Percentiles rank a stretch among this genome's conserved stretches.
These are phyloP conservation scores for Zalophus californianus DNA, from an alignment of 2,797 vertebrate genomes.

Conservation along the genomic window DNA sequence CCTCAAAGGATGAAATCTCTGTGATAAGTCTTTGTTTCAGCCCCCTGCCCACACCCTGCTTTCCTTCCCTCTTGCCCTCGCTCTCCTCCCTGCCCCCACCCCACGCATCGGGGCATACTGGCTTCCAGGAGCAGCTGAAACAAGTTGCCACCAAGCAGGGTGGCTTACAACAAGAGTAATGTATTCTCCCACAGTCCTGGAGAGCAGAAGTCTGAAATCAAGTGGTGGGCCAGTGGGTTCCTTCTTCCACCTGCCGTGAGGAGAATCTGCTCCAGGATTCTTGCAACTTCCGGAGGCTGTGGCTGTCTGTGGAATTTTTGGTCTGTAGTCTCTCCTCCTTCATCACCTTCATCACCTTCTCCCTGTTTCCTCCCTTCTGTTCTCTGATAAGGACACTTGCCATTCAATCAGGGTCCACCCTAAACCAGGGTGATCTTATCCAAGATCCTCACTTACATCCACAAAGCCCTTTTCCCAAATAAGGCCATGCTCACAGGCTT, in stretches of 20 bases:
- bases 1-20: neutral
- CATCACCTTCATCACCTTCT: too few relatives aligned
- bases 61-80: too few relatives aligned
- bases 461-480: neutral
- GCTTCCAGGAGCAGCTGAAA: neutral
- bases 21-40: neutral
- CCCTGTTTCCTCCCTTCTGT: neutral
- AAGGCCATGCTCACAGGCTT: neutral
- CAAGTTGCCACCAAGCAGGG: too few relatives aligned
- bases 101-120: accelerated
- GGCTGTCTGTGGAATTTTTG: neutral
- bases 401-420: neutral
- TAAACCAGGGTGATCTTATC: neutral
- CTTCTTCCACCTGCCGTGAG: neutral
- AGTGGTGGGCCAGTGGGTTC: neutral
- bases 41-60: neutral
- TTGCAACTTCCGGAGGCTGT: neutral
- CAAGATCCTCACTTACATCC: neutral
- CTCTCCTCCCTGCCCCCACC: neutral
- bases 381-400: neutral
- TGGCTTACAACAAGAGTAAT: neutral
- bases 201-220: neutral
- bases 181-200: too few relatives aligned
- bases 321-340: neutral
- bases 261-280: neutral